Base-by-base conservation (phyloP, 1,140 invertebrate genomes). In the Tetragonula clypearis region DNA sequence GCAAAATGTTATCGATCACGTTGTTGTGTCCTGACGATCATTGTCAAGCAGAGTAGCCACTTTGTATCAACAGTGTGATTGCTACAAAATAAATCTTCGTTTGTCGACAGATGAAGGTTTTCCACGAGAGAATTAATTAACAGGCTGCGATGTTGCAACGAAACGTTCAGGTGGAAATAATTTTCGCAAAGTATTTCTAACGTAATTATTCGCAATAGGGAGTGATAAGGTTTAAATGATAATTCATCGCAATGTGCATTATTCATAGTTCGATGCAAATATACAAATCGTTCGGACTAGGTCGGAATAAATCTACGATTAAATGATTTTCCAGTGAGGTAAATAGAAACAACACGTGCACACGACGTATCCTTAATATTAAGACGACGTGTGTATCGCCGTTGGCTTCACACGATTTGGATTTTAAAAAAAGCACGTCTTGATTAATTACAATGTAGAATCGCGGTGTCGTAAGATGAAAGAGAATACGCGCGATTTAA, bases 391-490 rank as follows among this genome's bases (percentile, higher is more conserved):
- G 30, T 26, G 5, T 49, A 49, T 69, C 49, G 5, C 26, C 41
- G 5, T 23, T n/a, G 23, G 53, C 1, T 66, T 23, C 17, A 23
- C 6, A 30, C 12, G 21, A 19, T 8, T 49, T 19, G n/a, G 15
- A n/a, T n/a, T 69, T 23, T 23, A n/a, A 65, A 68, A n/a, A 15
- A 6, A 49, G 41, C 17, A 9, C 35, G 15, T n/a, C 14, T 21
- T 78, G 60, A 55, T 79, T 86, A 84, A 86, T 84, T 75, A 3
- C 78, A 12, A 0, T 12, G 21, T 8, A 8, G 8, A 15, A 83
- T 60, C 26, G 73, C 19, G 58, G 11, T 23, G 21, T 15, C 15
- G 15, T 23, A 49, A 49, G 56, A 74, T 71, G 56, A 60, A 49
- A 73, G 35, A 72, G 75, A 55, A 86, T 62, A 60, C 74, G 21